phyloP scores from a whole-genome alignment of 2,888 invertebrate species.

The Drosophila anomalipes region DNA sequence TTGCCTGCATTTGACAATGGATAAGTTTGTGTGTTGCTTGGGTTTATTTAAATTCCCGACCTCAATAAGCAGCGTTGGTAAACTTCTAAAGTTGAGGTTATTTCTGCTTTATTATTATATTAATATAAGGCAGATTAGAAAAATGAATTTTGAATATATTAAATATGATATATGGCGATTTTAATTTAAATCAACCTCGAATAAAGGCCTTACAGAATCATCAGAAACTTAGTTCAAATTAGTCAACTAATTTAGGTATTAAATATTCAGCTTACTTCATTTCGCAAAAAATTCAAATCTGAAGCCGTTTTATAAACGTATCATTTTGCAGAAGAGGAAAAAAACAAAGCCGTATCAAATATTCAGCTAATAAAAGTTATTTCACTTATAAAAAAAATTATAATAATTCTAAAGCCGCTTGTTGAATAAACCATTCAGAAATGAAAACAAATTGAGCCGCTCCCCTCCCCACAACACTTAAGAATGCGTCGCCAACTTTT shows the following conservation, averaged over 20 bases:
- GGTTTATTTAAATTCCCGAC: constrained; percentile 48
- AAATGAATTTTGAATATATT: neutral
- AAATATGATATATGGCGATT: neutral
- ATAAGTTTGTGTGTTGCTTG: constrained; percentile 5
- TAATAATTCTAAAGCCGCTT: constrained; percentile 19
- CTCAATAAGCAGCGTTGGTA: constrained; percentile 32
- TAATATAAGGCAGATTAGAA: constrained; percentile 3
- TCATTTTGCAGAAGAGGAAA: constrained; percentile 1
- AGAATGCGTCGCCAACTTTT: constrained; percentile 43
- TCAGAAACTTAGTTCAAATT: constrained; percentile 3
- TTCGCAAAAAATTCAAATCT: neutral
- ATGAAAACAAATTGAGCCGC: constrained; percentile 14
- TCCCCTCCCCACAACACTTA: neutral
- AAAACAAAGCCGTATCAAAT: neutral
- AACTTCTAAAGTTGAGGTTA: constrained; percentile 2
- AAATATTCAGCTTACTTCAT: neutral
- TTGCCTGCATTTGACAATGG: constrained; percentile 38
- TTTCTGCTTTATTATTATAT: neutral
- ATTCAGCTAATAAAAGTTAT: constrained; percentile 1
- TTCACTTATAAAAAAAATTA: neutral
- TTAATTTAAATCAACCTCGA: neutral
- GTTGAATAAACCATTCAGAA: neutral
- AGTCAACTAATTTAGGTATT: constrained; percentile 12
- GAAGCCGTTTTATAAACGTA: neutral
- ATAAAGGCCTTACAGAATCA: constrained; percentile 3